Evolutionary conservation across 1,140 invertebrate species (phyloP).

Genomic region (Phymastichus coffea): DNA sequence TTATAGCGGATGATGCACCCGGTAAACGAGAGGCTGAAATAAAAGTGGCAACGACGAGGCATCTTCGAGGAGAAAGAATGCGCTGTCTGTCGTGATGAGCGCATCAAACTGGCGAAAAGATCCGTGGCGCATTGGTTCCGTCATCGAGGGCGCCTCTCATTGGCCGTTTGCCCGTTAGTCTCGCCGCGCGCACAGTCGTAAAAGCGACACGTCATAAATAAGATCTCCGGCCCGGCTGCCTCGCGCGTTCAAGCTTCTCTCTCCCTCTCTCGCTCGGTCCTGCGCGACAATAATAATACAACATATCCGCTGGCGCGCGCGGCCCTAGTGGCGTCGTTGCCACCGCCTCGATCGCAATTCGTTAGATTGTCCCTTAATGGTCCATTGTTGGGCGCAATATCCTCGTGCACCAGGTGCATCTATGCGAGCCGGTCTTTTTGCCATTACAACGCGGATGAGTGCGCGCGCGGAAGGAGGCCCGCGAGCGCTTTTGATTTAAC

Average conservation of each 20-base stretch:
- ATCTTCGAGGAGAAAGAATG: too few relatives aligned
- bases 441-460: background rate
- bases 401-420: background rate
- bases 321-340: too few relatives aligned
- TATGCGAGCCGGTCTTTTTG: background rate
- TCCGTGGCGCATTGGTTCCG: background rate
- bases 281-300: too few relatives aligned
- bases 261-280: too few relatives aligned
- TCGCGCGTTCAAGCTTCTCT: too few relatives aligned
- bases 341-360: background rate
- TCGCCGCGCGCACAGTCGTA: background rate
- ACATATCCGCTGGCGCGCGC: too few relatives aligned
- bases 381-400: constrained; percentile 5
- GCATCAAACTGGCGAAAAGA: background rate
- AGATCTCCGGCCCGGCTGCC: background rate
- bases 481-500: constrained; percentile 6
- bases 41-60: too few relatives aligned
- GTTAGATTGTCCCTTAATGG: constrained; percentile 4
- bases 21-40: too few relatives aligned
- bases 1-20: too few relatives aligned
- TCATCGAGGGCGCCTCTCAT: background rate
- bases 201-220: constrained; percentile 15
- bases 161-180: background rate
- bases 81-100: too few relatives aligned
- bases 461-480: background rate